These are phyloP conservation scores for Lamellibrachia luymesi DNA, from an alignment of 1,140 invertebrate genomes.

Conservation along the genomic window DNA sequence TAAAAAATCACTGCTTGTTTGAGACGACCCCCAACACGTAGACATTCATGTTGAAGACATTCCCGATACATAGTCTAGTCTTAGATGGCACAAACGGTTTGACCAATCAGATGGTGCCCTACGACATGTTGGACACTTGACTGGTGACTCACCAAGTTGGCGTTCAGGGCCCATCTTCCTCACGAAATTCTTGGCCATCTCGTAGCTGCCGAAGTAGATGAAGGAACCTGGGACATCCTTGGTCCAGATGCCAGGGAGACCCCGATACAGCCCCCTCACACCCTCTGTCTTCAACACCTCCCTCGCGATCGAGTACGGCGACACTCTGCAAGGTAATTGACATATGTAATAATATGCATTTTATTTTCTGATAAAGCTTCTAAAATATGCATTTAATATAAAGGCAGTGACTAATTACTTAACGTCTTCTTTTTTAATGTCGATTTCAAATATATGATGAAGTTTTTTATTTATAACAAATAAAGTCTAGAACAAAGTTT, in stretches of 20 bases:
- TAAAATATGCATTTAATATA: too few relatives aligned
- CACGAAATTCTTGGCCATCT: slow-evolving; percentile 13
- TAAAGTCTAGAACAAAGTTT: too few relatives aligned
- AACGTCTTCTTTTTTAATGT: too few relatives aligned
- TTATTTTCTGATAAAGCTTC: not conserved
- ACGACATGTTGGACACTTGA: not conserved
- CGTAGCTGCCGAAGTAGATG: slow-evolving; percentile 23
- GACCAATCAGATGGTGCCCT: too few relatives aligned
- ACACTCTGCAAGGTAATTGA: not conserved
- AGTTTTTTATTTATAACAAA: too few relatives aligned
- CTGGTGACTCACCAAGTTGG: slow-evolving; percentile 9
- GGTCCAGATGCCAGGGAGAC: slow-evolving; percentile 20
- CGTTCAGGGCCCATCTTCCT: not conserved
- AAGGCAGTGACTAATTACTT: too few relatives aligned
- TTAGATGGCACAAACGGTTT: too few relatives aligned
- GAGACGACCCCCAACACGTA: too few relatives aligned
- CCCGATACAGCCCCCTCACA: slow-evolving; percentile 13
- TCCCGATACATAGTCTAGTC: too few relatives aligned
- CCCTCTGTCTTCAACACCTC: slow-evolving; percentile 6
- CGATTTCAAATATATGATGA: too few relatives aligned
- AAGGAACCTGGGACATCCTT: slow-evolving; percentile 20
- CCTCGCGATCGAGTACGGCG: not conserved
- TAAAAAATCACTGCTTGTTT: too few relatives aligned
- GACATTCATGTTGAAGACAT: too few relatives aligned
- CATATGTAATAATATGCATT: not conserved